Conservation (phyloP, 1,140 invertebrate genomes). For the Drosophila parvula region DNA sequence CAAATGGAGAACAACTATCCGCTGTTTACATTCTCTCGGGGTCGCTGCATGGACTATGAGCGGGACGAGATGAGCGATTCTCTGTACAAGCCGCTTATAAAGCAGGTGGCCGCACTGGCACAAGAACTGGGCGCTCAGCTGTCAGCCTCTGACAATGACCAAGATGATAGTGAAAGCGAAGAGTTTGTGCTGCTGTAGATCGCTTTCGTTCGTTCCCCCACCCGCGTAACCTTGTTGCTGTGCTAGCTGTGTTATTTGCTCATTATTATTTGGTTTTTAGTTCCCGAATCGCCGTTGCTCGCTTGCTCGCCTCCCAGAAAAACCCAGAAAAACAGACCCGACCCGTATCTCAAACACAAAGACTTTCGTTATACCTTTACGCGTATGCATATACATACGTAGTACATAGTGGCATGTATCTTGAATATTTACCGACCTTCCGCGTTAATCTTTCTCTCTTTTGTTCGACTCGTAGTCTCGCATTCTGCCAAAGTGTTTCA, state of each 20-base stretch:
- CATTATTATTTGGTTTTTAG: slow-evolving; percentile 51
- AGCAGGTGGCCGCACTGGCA: slow-evolving; percentile 85
- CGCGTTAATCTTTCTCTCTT: slow-evolving; percentile 40
- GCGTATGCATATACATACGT: slow-evolving; percentile 31
- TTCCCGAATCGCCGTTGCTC: slow-evolving; percentile 52
- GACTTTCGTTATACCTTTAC: slow-evolving; percentile 72
- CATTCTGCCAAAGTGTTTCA: slow-evolving; percentile 44
- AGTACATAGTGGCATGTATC: slow-evolving; percentile 41
- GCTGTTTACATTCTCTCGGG: slow-evolving; percentile 91
- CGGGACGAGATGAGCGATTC: slow-evolving; percentile 81
- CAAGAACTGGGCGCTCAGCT: slow-evolving; percentile 73
- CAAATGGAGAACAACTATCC: slow-evolving; percentile 88
- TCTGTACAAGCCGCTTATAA: slow-evolving; percentile 85
- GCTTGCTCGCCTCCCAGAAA: slow-evolving; percentile 59
- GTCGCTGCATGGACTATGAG: slow-evolving; percentile 87
- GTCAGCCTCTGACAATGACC: slow-evolving; percentile 84
- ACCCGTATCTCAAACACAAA: slow-evolving; percentile 76
- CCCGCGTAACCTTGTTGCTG: slow-evolving; percentile 31
- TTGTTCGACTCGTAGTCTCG: slow-evolving; percentile 57
- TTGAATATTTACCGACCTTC: slow-evolving; percentile 53
- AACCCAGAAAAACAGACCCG: slow-evolving; percentile 41
- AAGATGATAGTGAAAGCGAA: slow-evolving; percentile 89
- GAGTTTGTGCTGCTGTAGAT: slow-evolving; percentile 88
- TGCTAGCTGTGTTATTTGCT: slow-evolving; percentile 69
- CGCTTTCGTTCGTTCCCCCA: background rate